These are phyloP conservation scores for Mustelus asterias DNA, from an alignment of 2,113 vertebrate species.

Conservation along the genomic window DNA sequence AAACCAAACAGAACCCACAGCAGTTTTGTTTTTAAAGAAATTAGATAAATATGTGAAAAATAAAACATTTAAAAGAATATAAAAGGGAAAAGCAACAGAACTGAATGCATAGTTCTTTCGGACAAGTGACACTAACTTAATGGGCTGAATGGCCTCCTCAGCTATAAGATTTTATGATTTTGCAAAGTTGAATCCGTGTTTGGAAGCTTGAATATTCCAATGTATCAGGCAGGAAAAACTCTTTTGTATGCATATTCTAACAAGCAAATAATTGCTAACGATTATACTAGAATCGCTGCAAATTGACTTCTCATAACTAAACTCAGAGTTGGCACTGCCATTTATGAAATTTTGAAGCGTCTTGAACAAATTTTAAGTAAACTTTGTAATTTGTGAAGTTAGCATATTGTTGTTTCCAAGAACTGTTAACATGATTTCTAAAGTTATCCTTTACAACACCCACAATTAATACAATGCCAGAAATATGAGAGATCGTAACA, in stretches of 20 bases:
- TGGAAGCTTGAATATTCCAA: background rate
- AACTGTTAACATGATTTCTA: background rate
- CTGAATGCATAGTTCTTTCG: background rate
- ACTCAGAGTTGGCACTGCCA: background rate
- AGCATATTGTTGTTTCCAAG: background rate
- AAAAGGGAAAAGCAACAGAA: background rate
- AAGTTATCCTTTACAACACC: background rate
- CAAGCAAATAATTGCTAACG: background rate
- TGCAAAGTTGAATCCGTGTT: background rate
- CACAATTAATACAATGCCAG: background rate
- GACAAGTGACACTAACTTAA: background rate
- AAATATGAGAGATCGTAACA: background rate
- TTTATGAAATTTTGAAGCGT: background rate
- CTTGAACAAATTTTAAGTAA: too few relatives aligned
- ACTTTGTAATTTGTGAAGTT: background rate
- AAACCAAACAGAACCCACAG: background rate
- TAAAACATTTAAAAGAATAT: background rate
- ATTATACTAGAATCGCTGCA: background rate
- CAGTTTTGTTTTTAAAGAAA: background rate
- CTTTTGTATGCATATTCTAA: background rate
- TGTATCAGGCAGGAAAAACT: background rate
- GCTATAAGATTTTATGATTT: background rate
- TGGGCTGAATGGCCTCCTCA: background rate
- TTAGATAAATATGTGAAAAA: background rate
- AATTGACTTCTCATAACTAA: background rate